Base-by-base conservation (phyloP, 1,140 invertebrate genomes). In the Theocolax elegans region DNA sequence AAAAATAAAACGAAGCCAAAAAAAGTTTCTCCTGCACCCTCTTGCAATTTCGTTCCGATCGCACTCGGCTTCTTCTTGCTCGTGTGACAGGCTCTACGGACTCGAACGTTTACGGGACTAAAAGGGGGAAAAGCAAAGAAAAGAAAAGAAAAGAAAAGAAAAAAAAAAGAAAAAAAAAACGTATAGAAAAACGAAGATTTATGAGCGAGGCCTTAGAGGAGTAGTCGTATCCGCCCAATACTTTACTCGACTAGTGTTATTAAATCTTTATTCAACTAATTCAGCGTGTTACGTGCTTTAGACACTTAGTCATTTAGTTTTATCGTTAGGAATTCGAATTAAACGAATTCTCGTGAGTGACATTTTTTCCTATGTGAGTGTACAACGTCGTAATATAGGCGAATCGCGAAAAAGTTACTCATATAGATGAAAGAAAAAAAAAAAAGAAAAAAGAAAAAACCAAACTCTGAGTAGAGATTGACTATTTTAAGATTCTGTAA, bases 131-230 rank as follows among this genome's bases (percentile, higher is more conserved):
- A n/a, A n/a, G n/a, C n/a, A n/a, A n/a, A n/a, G n/a, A n/a, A n/a
- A n/a, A n/a, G n/a, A n/a, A n/a, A n/a, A n/a, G n/a, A n/a, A n/a
- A n/a, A n/a, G n/a, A n/a, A n/a, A n/a, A n/a, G n/a, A n/a, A 58
- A 63, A 48, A 65, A 72, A 74, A 46, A 68, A 51, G 10, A 63
- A 40, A 63, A 64, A 63, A 56, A 40, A 13, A 76, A 73, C n/a
- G n/a, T n/a, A n/a, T n/a, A n/a, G n/a, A n/a, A n/a, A n/a, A 80
- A 75, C 63, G 35, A 80, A 77, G 75, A 83, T 84, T 84, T 72
- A 83, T 83, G 79, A 85, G 84, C 74, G 84, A 85, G 84, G 84
- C 84, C 84, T 86, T 86, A 86, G 84, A 78, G 81, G 78, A 65
- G 27, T 85, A 86, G 83, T 83, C 79, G 78, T 83, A 86, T 86